phyloP scores from a whole-genome alignment of 2,797 vertebrate species.

The Varecia variegata region DNA sequence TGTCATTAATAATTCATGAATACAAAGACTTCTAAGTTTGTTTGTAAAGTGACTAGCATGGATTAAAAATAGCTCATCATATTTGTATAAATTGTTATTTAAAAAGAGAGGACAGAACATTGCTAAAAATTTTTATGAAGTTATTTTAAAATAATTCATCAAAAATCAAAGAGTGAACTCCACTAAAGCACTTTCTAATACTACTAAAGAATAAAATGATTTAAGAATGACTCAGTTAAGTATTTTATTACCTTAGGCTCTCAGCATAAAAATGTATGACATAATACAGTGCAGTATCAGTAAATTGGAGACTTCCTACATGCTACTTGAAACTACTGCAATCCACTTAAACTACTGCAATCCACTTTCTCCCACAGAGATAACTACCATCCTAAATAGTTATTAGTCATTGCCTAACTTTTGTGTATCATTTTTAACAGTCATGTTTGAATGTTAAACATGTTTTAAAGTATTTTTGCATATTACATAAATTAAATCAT shows the following conservation, averaged over 20 bases:
- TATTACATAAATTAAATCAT: background rate
- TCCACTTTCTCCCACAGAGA: background rate
- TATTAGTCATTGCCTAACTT: background rate
- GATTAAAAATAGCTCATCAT: background rate
- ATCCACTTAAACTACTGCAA: background rate
- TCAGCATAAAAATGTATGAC: background rate
- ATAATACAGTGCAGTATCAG: background rate
- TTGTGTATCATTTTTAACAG: background rate
- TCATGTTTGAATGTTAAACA: background rate
- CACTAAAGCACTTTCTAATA: background rate
- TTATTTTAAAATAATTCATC: background rate
- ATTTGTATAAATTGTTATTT: slow-evolving; percentile 35
- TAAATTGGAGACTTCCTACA: background rate
- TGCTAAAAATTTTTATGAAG: background rate
- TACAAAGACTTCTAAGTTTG: slow-evolving; percentile 49
- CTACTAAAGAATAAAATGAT: background rate
- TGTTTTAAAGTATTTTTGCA: background rate
- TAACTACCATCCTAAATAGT: background rate
- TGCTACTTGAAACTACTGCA: background rate
- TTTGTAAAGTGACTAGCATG: background rate
- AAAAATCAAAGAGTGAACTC: background rate
- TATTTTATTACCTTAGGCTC: background rate
- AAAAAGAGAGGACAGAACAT: slow-evolving; percentile 52
- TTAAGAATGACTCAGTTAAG: background rate
- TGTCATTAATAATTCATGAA: slow-evolving; percentile 51